Conservation (phyloP, 2,888 invertebrate genomes). For the Erebia ligea region DNA sequence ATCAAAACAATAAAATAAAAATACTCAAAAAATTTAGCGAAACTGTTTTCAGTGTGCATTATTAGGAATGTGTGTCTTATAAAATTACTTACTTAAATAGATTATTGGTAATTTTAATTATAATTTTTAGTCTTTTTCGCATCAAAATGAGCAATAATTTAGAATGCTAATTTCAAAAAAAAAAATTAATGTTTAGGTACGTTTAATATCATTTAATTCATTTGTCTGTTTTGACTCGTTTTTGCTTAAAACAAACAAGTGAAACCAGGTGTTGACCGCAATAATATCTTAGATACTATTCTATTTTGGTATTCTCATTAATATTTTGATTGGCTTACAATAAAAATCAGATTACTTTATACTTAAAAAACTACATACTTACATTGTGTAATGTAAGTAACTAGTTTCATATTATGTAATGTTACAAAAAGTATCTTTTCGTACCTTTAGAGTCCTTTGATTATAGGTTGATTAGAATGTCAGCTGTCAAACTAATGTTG, state of each 20-base stretch:
- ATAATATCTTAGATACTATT: background rate
- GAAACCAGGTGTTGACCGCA: slow-evolving; percentile 35
- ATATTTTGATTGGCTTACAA: background rate
- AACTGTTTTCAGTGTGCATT: background rate
- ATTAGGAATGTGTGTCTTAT: background rate
- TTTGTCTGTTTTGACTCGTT: slow-evolving; percentile 59
- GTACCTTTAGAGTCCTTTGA: too few species aligned
- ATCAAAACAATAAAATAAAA: background rate
- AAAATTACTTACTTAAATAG: background rate
- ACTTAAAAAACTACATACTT: too few species aligned
- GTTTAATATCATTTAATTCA: slow-evolving; percentile 36
- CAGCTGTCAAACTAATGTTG: too few species aligned
- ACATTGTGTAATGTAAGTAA: too few species aligned
- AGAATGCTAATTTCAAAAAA: background rate
- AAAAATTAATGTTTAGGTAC: background rate
- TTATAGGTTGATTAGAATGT: too few species aligned
- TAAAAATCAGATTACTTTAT: too few species aligned
- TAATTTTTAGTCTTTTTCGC: background rate
- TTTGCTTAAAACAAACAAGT: slow-evolving; percentile 59
- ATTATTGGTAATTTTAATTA: background rate
- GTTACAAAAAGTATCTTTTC: too few species aligned
- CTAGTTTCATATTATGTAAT: too few species aligned
- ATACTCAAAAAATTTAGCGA: background rate
- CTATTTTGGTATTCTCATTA: background rate
- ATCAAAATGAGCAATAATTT: slow-evolving; percentile 18